These are phyloP conservation scores for Okamejei kenojei DNA, from an alignment of 2,797 vertebrate genomes.

Conservation along the genomic window DNA sequence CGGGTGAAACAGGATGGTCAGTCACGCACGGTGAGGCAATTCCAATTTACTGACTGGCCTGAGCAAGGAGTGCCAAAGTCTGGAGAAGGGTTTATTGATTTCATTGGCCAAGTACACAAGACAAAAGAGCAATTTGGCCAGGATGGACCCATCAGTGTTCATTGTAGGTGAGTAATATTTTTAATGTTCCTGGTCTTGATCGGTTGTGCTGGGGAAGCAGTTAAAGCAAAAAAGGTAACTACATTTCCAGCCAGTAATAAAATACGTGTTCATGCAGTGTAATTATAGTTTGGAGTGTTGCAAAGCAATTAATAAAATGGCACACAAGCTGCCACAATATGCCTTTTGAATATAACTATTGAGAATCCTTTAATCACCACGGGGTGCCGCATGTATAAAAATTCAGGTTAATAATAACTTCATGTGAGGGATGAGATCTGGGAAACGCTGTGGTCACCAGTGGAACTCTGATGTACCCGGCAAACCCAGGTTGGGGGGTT, in stretches of 20 bases:
- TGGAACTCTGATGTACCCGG: neutral
- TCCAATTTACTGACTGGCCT: conserved; percentile 99
- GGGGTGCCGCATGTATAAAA: neutral
- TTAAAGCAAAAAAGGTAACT: neutral
- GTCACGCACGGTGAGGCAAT: conserved; percentile 95
- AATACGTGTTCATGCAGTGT: neutral
- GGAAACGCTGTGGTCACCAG: neutral
- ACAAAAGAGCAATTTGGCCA: conserved; percentile 99
- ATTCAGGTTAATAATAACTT: neutral
- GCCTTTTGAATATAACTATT: neutral
- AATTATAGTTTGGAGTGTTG: neutral
- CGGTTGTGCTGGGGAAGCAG: neutral
- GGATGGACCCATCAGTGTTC: conserved; percentile 95
- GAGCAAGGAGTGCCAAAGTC: conserved; percentile 99
- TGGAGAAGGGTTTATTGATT: conserved; percentile 98
- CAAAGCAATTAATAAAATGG: neutral
- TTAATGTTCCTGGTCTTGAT: neutral
- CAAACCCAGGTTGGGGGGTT: neutral
- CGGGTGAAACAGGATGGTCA: conserved; percentile 76
- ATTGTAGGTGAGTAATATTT: conserved; percentile 80
- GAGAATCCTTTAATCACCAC: too few species aligned
- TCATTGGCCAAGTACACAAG: conserved; percentile 99
- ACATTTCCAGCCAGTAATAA: neutral
- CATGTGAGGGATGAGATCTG: neutral
- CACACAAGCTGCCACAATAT: neutral